Conservation (phyloP, 2,888 invertebrate genomes). For the Clanis bilineata region DNA sequence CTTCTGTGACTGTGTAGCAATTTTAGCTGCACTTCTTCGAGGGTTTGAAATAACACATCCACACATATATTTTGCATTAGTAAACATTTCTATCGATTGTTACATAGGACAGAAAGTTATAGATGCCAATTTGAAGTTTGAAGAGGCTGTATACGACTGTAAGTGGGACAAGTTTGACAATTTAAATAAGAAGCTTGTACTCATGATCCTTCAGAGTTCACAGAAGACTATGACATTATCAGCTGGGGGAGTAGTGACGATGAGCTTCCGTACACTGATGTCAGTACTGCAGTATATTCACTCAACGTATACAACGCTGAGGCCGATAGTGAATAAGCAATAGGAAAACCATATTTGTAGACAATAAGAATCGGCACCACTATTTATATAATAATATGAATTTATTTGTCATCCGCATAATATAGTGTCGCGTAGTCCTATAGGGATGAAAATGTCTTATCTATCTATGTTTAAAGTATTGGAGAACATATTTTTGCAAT, state of each 20-base stretch:
- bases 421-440: too few species aligned
- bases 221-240: constrained; percentile 55
- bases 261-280: constrained; percentile 53
- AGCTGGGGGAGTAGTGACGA: constrained; percentile 51
- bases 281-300: constrained; percentile 50
- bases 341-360: too few species aligned
- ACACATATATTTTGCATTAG: constrained; percentile 46
- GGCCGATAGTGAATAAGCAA: constrained; percentile 44
- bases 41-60: constrained; percentile 50
- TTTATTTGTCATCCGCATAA: too few species aligned
- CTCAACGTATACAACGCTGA: constrained; percentile 56
- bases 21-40: constrained; percentile 51
- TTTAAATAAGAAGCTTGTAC: constrained; percentile 51
- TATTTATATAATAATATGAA: too few species aligned
- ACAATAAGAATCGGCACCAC: too few species aligned
- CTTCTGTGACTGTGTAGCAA: constrained; percentile 42
- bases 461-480: too few species aligned
- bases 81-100: constrained; percentile 53
- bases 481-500: too few species aligned
- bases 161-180: constrained; percentile 62
- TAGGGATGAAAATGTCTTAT: too few species aligned
- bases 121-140: constrained; percentile 49
- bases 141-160: constrained; percentile 52
- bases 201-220: constrained; percentile 50
- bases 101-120: constrained; percentile 54